Evolutionary conservation across 2,888 invertebrate species (phyloP), one percentile per base, ranked within the genome.

Genomic region (Polydrusus pterygomalis): DNA sequence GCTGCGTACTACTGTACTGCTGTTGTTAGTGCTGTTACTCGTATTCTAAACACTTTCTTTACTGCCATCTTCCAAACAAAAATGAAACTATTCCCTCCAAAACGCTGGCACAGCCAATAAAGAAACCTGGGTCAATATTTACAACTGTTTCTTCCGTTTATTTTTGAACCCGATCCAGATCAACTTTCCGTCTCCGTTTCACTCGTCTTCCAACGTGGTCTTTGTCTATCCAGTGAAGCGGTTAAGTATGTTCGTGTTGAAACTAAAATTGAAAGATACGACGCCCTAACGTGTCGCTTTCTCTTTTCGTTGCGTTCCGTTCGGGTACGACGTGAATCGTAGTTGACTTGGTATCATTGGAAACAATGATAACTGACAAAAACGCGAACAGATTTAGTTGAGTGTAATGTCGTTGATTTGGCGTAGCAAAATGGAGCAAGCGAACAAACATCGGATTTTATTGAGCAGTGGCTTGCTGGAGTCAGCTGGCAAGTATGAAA

Each of bases 401-500:
- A 30, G 56, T 17, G 13, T n/a, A 13, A 43, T 13, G 6, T 13
- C 43, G n/a, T 56, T 10, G 18, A 30, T 34, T 0, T 18, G 1
- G 65, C 51, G 51, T 18, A 67, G 38, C 6, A 65, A 51, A 34
- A 17, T 34, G 54, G 54, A 65, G 47, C 20, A 65, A 67, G 18
- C 9, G 67, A 67, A 67, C 38, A 30, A 15, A 25, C 18, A 25
- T 1, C 11, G 17, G 25, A 13, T 38, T n/a, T 9, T 67, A 67
- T 67, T 54, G 67, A 67, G 38, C 40, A 30, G 40, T n/a, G 11
- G 54, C 34, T 30, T 47, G 1, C 30, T 49, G 34, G 13, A 67
- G 20, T 67, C 67, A 67, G 67, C 67, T 67, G 67, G 67, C 54
- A 67, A 54, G 67, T 67, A 67, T 38, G 67, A 20, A 45, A 63